Evolutionary conservation across 2,888 invertebrate genomes (phyloP), one percentile per base, ranked within the genome.

Genomic region (Epirrhoe alternata): DNA sequence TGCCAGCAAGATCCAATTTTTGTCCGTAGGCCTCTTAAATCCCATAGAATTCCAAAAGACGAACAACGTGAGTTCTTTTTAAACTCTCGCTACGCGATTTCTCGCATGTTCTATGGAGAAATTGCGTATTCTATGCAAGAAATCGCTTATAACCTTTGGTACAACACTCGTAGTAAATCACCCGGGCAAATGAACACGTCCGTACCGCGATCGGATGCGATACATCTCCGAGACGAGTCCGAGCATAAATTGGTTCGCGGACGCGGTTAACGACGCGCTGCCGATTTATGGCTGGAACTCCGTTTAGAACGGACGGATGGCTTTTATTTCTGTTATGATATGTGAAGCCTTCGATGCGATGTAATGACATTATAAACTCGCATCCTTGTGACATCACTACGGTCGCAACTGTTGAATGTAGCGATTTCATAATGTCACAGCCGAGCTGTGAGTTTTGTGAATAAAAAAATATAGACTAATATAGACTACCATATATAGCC

Each of bases 141-240:
- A 45, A 63, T 52, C 42, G 56, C 56, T 63, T 58, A 57, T 42
- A 42, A 42, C 38, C 38, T 42, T 42, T 42, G 57, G 52, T 47
- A 54, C 59, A 64, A 60, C 64, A 65, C 60, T 50, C 56, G 64
- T 57, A 63, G 77, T 86, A 86, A 86, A 85, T 86, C 84, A 83
- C 78, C 61, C 64, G 78, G 77, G 77, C 84, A 86, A 88, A 87
- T 87, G 88, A 86, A 86, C 86, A 86, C 80, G 87, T 88, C 87
- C 73, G 77, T 78, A 77, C 77, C 78, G 75, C 77, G 81, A 85
- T 85, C 85, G 86, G 87, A 86, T 81, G 78, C 85, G 77, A 89
- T 89, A 86, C 86, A 88, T 89, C 86, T 86, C 74, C 66, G 81
- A 79, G 78, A 77, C 80, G 77, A 78, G 77, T 80, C 76, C 76